phyloP scores from a whole-genome alignment of 2,888 invertebrate species.

The Ochlodes sylvanus region DNA sequence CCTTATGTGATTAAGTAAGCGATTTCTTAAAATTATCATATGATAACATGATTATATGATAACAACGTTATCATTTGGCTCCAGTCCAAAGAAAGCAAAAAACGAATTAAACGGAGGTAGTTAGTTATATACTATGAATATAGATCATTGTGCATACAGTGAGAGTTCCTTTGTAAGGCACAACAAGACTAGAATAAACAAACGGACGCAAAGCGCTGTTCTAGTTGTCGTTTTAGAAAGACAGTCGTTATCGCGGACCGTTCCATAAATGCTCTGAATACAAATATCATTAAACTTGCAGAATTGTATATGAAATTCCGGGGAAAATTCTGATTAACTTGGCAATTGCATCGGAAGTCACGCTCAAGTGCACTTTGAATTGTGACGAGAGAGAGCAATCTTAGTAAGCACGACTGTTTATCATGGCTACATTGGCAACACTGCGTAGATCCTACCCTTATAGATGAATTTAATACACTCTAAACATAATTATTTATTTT shows the following conservation, averaged over 20 bases:
- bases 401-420: not conserved
- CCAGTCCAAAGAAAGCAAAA: not conserved
- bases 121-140: not conserved
- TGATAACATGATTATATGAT: too few species aligned
- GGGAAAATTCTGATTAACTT: slow-evolving; percentile 25
- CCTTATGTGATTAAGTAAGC: too few species aligned
- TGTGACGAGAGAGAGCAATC: slow-evolving; percentile 25
- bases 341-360: slow-evolving; percentile 24
- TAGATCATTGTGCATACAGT: not conserved
- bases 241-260: slow-evolving; percentile 18
- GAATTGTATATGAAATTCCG: slow-evolving; percentile 31
- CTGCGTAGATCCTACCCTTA: not conserved
- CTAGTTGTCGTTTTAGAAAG: slow-evolving; percentile 19
- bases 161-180: slow-evolving; percentile 16
- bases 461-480: not conserved
- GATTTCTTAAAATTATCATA: too few species aligned
- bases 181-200: slow-evolving; percentile 19
- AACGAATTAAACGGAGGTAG: not conserved
- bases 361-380: slow-evolving; percentile 14
- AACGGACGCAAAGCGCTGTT: slow-evolving; percentile 13
- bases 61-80: too few species aligned
- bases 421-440: not conserved
- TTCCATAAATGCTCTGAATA: slow-evolving; percentile 21
- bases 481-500: not conserved
- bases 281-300: slow-evolving; percentile 29